Conservation (phyloP, 92 coral and sea anemone species). For the Zoanthus sociatus region DNA sequence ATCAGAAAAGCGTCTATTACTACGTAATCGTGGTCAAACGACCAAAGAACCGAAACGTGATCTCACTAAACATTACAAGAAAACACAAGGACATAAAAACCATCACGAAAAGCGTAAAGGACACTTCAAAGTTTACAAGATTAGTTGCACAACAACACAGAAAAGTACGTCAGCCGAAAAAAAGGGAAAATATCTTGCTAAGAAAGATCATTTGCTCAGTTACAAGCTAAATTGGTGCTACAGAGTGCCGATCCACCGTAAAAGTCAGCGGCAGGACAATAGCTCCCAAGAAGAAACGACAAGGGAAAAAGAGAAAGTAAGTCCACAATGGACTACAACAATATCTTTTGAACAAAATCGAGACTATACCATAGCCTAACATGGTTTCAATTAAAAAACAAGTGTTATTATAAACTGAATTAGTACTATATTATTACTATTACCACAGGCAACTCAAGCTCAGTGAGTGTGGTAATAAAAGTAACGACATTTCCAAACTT, state of each 20-base stretch:
- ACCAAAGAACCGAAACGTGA: not conserved
- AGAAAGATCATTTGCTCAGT: not conserved
- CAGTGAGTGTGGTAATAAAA: no score
- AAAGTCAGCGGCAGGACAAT: not conserved
- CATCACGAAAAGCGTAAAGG: not conserved
- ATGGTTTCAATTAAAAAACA: not conserved
- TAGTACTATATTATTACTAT: not conserved
- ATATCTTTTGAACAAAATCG: constrained; percentile 32
- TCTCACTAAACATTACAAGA: not conserved
- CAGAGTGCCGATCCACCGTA: not conserved
- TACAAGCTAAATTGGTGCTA: constrained; percentile 38
- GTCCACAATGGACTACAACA: constrained; percentile 37
- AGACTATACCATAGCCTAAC: not conserved
- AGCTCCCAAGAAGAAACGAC: not conserved
- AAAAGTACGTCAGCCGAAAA: constrained; percentile 5
- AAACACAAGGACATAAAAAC: not conserved
- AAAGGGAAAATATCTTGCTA: constrained; percentile 12
- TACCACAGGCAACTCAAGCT: no score
- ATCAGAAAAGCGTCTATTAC: constrained; percentile 11
- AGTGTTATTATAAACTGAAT: not conserved
- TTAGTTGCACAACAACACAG: constrained; percentile 33
- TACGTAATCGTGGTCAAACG: not conserved
- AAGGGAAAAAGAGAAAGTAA: not conserved
- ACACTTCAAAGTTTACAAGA: constrained; percentile 3
- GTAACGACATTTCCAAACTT: no score